A percentile compares a stretch with the other conserved stretches of the same genome.
Conservation (phyloP, 2,113 vertebrate species). For the Panurus biarmicus region DNA sequence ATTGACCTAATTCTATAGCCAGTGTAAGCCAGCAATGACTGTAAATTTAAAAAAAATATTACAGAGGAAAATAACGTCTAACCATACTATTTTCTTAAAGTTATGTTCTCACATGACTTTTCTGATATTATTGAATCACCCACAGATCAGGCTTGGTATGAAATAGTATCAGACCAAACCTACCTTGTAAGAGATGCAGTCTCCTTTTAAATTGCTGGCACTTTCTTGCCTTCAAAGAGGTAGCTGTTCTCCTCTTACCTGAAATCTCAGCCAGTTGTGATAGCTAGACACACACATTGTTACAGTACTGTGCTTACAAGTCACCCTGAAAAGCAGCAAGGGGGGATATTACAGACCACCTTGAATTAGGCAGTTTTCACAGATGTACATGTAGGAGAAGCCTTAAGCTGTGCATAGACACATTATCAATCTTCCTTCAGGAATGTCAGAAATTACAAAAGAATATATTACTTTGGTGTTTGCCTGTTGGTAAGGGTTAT, state of each 20-base stretch:
- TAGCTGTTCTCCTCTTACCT: not conserved
- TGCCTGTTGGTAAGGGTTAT: too few species aligned
- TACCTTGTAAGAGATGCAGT: not conserved
- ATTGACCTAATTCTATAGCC: not conserved
- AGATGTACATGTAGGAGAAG: not conserved
- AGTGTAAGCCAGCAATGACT: not conserved
- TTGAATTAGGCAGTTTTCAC: not conserved
- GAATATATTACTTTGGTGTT: not conserved
- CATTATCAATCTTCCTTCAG: not conserved
- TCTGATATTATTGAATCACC: not conserved
- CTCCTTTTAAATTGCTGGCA: not conserved
- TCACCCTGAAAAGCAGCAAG: not conserved
- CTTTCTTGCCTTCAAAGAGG: not conserved
- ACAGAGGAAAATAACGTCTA: not conserved
- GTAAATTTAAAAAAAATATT: not conserved
- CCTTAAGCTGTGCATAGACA: not conserved
- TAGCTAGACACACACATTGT: not conserved
- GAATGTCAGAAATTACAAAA: not conserved
- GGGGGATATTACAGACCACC: not conserved
- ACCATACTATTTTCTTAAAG: not conserved
- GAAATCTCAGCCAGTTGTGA: not conserved
- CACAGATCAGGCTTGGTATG: not conserved
- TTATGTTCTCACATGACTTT: not conserved
- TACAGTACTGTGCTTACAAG: not conserved
- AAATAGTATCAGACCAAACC: not conserved